Evolutionary conservation across 1,140 invertebrate genomes (phyloP), one percentile per base, ranked within the genome.

Genomic region (Artemia franciscana): DNA sequence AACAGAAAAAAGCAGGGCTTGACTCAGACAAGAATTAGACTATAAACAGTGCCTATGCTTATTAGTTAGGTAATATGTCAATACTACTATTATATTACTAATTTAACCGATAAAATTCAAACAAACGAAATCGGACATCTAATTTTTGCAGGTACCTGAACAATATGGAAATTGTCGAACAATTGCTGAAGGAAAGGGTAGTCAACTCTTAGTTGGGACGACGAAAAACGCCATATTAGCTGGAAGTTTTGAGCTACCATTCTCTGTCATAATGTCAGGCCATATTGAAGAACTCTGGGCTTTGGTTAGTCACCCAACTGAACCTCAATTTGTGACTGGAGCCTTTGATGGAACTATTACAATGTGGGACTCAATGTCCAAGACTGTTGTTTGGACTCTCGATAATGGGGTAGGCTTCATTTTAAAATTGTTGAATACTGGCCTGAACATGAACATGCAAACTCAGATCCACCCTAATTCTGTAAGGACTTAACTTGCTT

Each of bases 211-310:
- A 56, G 79, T 94, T 21, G 91, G 91, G 5, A 93, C 91, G 0
- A 94, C 89, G 0, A 80, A 80, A 61, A 96, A 96, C 74, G 88
- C 84, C 67, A 86, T 96, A 58, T 75, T 94, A 12, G 80, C 84
- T 57, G 90, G 90, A 30, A 84, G 84, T 60, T 73, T 88, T 23
- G 78, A 84, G 64, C 77, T 90, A 56, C 84, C 86, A n/a, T 88
- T 93, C 70, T 82, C 80, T 66, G 82, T 84, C 2, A 81, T 83
- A 63, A 64, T 70, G 27, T 65, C 78, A 73, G 77, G 78, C n/a
- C 91, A 96, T 71, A 83, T 82, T 7, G 91, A 94, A 68, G 90
- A 95, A 72, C 70, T 94, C 12, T 91, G 88, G 87, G 90, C 84
- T 1, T 72, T 94, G 15, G 85, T 87, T 3, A 75, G 80, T 9